Evolutionary conservation across 2,888 invertebrate genomes (phyloP), one percentile per base, ranked within the genome.

Genomic region (Liodrosophila aerea): DNA sequence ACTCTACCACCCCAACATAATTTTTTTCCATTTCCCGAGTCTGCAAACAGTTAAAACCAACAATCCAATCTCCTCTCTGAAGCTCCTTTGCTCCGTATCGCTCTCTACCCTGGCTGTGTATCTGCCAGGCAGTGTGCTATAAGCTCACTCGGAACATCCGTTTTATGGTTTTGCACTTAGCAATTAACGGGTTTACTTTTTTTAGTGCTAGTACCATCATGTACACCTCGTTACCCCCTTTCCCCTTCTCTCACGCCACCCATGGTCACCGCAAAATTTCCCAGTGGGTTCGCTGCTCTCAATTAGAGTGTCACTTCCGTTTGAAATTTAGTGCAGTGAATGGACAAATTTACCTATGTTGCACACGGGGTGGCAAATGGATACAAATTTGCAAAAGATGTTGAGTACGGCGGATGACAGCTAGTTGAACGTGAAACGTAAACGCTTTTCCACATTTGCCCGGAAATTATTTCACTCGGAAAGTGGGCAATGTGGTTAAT

Each of bases 221-320:
- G 7, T 7, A 9, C n/a, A n/a, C 7, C 30, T 3, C 11, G 13
- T 1, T 29, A 8, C 16, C 30, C 3, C 11, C 33, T 15, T 3
- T 37, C 2, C 9, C 31, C 1, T 0, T 7, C 27, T 43, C 13
- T n/a, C 16, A 9, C 15, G 12, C 12, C 36, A 27, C 52, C 52
- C 13, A 29, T 34, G 47, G 47, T 16, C 52, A 61, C 37, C 44
- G 18, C 43, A 57, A 46, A 56, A 67, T 63, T 60, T 64, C 73
- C 64, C 76, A 41, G 73, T 30, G 68, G 65, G 64, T 62, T 74
- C 77, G 73, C 73, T 74, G 77, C 73, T 76, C 73, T 74, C 73
- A 74, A 76, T 74, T 74, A 76, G 77, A 74, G 73, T 74, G 73
- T 74, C 73, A 74, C 73, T 74, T 73, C 73, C 76, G 73, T 66